Percentiles rank a stretch among this genome's conserved stretches.
Evolutionary conservation across 2,888 invertebrate species (phyloP).

Genomic region (Calameuta filiformis): DNA sequence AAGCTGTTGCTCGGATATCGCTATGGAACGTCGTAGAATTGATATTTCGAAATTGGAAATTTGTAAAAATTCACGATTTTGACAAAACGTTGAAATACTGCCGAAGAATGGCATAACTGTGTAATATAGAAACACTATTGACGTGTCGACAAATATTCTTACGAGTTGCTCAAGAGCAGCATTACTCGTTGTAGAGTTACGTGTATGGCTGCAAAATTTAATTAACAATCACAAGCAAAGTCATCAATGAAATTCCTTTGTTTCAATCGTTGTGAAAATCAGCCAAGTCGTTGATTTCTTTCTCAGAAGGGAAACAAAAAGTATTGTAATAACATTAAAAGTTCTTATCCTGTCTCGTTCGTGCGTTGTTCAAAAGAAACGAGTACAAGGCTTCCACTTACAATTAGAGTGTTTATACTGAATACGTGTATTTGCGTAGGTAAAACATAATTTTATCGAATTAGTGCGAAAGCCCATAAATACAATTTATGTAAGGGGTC

Average conservation of each 20-base stretch:
- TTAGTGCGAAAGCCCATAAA: neutral
- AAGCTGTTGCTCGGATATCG: neutral
- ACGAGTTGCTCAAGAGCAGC: neutral
- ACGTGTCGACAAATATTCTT: neutral
- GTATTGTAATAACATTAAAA: constrained; percentile 31
- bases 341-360: constrained; percentile 38
- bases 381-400: constrained; percentile 41
- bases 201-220: neutral
- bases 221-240: neutral
- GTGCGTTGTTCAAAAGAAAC: constrained; percentile 37
- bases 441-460: neutral
- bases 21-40: neutral
- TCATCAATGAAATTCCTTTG: neutral
- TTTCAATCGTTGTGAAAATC: neutral
- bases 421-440: neutral
- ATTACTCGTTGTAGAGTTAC: neutral
- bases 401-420: constrained; percentile 18
- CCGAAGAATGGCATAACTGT: neutral
- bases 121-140: neutral
- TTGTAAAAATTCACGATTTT: no score
- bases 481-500: neutral
- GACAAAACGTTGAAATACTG: neutral
- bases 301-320: neutral
- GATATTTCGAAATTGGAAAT: neutral
- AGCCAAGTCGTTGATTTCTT: neutral